Percentiles rank a stretch among this genome's conserved stretches.
These are phyloP conservation scores for Selenia dentaria DNA, from an alignment of 2,888 invertebrate genomes.

Conservation along the genomic window DNA sequence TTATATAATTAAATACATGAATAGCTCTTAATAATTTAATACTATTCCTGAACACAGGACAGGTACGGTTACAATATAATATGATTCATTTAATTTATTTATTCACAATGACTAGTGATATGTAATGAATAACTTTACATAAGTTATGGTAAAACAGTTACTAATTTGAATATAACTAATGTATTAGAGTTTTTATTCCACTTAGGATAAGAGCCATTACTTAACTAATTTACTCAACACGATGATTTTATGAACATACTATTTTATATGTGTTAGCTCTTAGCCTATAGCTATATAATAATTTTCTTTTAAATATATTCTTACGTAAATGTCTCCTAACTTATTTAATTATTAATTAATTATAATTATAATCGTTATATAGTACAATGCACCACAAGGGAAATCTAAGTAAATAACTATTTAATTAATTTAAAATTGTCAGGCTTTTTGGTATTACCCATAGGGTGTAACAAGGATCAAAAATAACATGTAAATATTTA, in stretches of 20 bases:
- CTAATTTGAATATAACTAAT: conserved; percentile 29
- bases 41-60: conserved; percentile 81
- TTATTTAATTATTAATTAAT: no score
- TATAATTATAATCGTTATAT: no score
- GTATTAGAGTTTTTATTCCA: conserved; percentile 36
- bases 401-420: conserved; percentile 43
- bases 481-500: conserved; percentile 53
- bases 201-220: conserved; percentile 6
- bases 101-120: conserved; percentile 80
- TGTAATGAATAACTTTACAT: conserved; percentile 79
- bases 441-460: conserved; percentile 77
- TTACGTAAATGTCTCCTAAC: no score
- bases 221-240: not conserved
- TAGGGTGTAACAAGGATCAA: conserved; percentile 49
- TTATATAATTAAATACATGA: not conserved
- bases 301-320: not conserved
- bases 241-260: no score
- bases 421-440: conserved; percentile 53
- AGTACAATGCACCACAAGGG: conserved; percentile 68
- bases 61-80: conserved; percentile 71
- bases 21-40: conserved; percentile 43
- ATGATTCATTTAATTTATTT: conserved; percentile 50
- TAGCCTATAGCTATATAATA: conserved; percentile 1
- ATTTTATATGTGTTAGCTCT: conserved; percentile 2
- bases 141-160: conserved; percentile 65